These are phyloP conservation scores for Sturnus vulgaris DNA, from an alignment of 2,113 vertebrate species.

Conservation along the genomic window DNA sequence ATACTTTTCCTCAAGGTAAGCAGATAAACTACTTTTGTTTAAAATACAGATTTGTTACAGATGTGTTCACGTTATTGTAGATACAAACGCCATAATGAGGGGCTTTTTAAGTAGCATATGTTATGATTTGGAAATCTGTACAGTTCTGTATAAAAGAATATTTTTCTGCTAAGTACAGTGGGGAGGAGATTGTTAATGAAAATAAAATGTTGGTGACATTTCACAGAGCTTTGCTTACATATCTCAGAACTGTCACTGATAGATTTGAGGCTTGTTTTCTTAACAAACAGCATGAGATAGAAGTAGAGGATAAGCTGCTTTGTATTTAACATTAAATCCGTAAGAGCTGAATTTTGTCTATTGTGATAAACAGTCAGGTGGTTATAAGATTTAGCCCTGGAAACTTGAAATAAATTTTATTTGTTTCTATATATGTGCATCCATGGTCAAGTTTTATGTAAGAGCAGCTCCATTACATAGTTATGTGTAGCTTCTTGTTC, in stretches of 20 bases:
- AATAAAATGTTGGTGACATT: neutral
- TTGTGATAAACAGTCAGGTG: neutral
- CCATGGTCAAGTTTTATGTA: neutral
- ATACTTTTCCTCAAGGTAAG: constrained; percentile 90
- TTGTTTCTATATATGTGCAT: neutral
- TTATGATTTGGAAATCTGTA: neutral
- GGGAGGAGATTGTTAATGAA: neutral
- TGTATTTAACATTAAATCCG: neutral
- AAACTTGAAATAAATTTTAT: neutral
- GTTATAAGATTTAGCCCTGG: neutral
- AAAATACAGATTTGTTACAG: neutral
- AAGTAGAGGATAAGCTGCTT: neutral
- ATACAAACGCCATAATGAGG: neutral
- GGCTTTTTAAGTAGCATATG: neutral
- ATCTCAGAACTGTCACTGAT: neutral
- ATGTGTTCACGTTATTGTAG: neutral
- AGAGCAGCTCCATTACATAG: neutral
- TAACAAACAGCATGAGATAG: neutral
- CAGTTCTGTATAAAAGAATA: neutral
- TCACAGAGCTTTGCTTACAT: neutral
- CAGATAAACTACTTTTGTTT: neutral
- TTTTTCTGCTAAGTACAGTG: neutral
- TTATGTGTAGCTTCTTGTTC: neutral
- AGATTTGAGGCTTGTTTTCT: neutral
- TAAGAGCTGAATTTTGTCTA: neutral